Percentiles rank a stretch among this genome's conserved stretches.
These are phyloP conservation scores for Ifrita kowaldi DNA, from an alignment of 2,113 vertebrate genomes.

Conservation along the genomic window DNA sequence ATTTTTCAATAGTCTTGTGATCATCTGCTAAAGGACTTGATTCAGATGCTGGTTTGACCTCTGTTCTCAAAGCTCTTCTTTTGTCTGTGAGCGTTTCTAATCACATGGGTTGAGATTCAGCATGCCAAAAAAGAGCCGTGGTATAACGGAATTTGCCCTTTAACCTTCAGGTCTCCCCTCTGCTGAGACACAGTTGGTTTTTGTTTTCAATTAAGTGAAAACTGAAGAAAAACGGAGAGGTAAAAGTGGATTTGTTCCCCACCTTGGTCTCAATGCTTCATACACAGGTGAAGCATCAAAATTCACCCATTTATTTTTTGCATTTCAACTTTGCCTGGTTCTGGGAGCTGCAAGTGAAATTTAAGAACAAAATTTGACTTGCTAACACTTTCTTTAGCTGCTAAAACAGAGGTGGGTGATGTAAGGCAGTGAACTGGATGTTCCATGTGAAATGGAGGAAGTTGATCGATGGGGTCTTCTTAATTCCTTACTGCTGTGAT, in stretches of 20 bases:
- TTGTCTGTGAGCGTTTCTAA: conserved; percentile 57
- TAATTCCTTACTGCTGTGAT: not conserved
- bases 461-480: not conserved
- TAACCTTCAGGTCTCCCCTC: conserved; percentile 59
- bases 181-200: conserved; percentile 65
- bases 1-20: conserved; percentile 59
- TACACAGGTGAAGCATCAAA: not conserved
- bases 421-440: not conserved
- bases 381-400: not conserved
- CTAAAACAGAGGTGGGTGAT: not conserved
- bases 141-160: conserved; percentile 61
- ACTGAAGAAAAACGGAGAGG: conserved; percentile 28
- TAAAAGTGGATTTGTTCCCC: conserved; percentile 22
- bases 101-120: conserved; percentile 64
- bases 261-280: not conserved
- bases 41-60: conserved; percentile 58
- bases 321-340: not conserved
- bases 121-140: conserved; percentile 49
- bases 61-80: conserved; percentile 50
- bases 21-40: conserved; percentile 55
- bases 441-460: not conserved
- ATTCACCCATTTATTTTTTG: not conserved
- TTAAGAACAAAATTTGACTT: not conserved
- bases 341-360: not conserved
- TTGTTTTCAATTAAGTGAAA: conserved; percentile 63